Evolutionary conservation across 1,140 invertebrate species (phyloP), one percentile per base, ranked within the genome.

Genomic region (Drosophila nebulosa): DNA sequence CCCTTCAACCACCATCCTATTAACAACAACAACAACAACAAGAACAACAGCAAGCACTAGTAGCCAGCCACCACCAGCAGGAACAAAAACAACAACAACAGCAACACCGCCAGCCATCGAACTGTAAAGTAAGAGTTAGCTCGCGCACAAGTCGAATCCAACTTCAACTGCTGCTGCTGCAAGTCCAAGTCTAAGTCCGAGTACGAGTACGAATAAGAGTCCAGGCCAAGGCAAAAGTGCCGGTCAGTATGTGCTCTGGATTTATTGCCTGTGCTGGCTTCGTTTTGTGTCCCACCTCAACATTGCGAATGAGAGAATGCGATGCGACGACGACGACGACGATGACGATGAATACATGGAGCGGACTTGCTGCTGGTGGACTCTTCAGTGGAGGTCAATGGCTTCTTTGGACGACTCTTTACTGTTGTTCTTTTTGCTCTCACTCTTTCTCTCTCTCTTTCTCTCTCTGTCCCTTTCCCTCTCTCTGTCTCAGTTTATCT

Each of bases 201-300:
- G 36, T 39, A 0, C n/a, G 27, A 10, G 16, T 56, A 3, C 22
- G 24, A 53, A 7, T 55, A 30, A 52, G 68, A 79, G 79, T 76
- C 71, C 79, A 79, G 79, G 76, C 80, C 79, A 84, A 84, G 80
- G 79, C 79, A 85, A 84, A 71, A 76, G 61, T 73, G 80, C 64
- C 68, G 69, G 72, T 69, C 75, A 83, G 71, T 83, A 51, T 74
- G 63, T 74, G 81, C 83, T 85, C 81, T 88, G 81, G 83, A 85
- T 85, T 85, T 88, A 86, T 85, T 65, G 70, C 78, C 64, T 70
- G 77, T 62, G 62, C 75, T 67, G 35, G 71, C 18, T 26, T 36
- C 30, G 56, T 65, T 32, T 14, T 16, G 10, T 5, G 27, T 67
- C 26, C 64, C 63, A 42, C 67, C 64, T 69, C 52, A 59, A 36